Conservation (phyloP, 2,797 vertebrate species). For the Muscicapa comitata region DNA sequence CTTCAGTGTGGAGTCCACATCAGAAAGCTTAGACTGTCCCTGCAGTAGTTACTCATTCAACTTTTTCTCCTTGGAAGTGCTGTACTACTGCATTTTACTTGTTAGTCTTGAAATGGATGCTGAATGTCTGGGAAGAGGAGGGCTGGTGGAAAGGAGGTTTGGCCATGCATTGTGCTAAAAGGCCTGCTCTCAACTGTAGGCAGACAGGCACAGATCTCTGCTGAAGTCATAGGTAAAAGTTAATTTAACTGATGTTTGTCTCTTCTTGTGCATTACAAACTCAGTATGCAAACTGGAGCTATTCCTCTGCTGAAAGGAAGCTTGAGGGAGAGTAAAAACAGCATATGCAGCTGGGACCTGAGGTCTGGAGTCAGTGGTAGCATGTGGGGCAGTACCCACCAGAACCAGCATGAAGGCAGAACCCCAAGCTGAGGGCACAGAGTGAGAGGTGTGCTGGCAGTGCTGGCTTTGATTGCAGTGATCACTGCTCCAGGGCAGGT, state of each 20-base stretch:
- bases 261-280: conserved; percentile 13
- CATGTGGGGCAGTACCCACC: not conserved
- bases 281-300: not conserved
- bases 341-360: not conserved
- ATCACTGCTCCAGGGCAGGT: not conserved
- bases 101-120: conserved; percentile 37
- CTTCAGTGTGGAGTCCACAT: conserved; percentile 33
- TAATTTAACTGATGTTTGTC: not conserved
- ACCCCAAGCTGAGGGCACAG: not conserved
- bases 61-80: conserved; percentile 17
- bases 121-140: conserved; percentile 11
- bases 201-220: not conserved
- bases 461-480: not conserved
- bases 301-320: conserved; percentile 8
- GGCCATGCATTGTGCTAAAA: not conserved
- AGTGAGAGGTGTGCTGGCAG: not conserved
- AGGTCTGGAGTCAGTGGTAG: not conserved
- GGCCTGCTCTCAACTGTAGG: not conserved
- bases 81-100: conserved; percentile 47
- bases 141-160: not conserved
- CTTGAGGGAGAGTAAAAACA: not conserved
- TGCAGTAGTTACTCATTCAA: conserved; percentile 39
- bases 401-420: not conserved
- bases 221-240: conserved; percentile 15
- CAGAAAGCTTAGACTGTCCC: conserved; percentile 50